Evolutionary conservation across 2,113 vertebrate genomes (phyloP).

Genomic region (Gavia stellata): DNA sequence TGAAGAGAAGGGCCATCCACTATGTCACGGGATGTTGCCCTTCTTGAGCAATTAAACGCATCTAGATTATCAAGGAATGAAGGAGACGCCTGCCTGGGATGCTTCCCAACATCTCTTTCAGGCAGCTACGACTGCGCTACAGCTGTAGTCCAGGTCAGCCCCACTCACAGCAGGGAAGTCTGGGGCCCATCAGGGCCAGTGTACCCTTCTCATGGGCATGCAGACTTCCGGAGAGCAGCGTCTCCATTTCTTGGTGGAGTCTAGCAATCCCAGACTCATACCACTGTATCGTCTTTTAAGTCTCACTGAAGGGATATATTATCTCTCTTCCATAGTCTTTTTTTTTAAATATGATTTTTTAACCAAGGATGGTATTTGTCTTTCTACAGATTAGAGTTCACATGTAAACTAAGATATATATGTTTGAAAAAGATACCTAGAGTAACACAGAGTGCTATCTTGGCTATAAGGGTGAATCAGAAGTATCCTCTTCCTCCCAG

Average conservation of each 20-base stretch:
- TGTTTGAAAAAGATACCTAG: neutral
- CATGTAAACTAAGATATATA: neutral
- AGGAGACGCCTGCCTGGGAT: neutral
- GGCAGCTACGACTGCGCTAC: accelerated
- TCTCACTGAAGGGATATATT: neutral
- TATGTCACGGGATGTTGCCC: neutral
- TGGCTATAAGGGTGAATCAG: neutral
- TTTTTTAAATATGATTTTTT: neutral
- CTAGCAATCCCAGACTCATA: neutral
- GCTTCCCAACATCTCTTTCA: neutral
- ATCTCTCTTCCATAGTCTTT: neutral
- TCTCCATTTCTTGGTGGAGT: neutral
- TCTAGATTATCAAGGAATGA: neutral
- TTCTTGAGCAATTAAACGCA: neutral
- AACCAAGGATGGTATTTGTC: neutral
- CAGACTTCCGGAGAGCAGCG: neutral
- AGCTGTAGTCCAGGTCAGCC: neutral
- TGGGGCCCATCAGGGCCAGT: neutral
- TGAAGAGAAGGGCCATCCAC: neutral
- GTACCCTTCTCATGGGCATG: neutral
- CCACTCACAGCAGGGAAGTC: neutral
- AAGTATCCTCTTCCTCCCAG: neutral
- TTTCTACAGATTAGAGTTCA: neutral
- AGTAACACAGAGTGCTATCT: neutral
- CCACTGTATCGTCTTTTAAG: neutral